Conservation (phyloP, 2,113 vertebrate genomes). For the Ibidorhyncha struthersii region DNA sequence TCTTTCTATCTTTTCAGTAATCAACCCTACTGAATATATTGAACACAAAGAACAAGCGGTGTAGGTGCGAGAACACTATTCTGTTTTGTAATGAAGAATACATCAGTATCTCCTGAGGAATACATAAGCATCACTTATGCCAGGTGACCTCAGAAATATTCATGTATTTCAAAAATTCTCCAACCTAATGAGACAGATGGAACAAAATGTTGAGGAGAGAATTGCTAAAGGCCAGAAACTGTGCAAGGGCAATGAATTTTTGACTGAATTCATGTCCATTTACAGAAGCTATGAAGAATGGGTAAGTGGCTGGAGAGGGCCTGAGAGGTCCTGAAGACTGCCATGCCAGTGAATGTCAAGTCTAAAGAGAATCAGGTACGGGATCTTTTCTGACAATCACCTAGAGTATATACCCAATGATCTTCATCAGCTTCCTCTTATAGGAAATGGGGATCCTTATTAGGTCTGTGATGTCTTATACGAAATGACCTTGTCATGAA, state of each 20-base stretch:
- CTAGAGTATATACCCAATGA: background rate
- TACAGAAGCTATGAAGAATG: background rate
- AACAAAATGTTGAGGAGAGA: background rate
- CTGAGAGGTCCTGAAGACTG: background rate
- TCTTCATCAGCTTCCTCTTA: background rate
- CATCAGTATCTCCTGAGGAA: background rate
- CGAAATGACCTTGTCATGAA: background rate
- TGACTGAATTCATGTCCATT: background rate
- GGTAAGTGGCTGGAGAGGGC: background rate
- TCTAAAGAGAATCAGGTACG: background rate
- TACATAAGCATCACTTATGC: background rate
- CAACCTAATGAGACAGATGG: fast-evolving
- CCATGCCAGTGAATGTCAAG: background rate
- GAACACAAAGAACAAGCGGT: background rate
- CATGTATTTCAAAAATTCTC: background rate
- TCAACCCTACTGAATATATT: background rate
- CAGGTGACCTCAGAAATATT: background rate
- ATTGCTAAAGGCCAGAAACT: background rate
- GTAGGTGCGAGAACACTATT: background rate
- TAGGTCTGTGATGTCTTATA: background rate
- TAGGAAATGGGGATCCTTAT: background rate
- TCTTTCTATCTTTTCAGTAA: background rate
- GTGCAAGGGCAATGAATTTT: background rate
- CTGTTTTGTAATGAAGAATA: background rate
- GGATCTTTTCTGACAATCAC: background rate